phyloP scores from a whole-genome alignment of 2,888 invertebrate species.

The Rhaphigaster nebulosa region DNA sequence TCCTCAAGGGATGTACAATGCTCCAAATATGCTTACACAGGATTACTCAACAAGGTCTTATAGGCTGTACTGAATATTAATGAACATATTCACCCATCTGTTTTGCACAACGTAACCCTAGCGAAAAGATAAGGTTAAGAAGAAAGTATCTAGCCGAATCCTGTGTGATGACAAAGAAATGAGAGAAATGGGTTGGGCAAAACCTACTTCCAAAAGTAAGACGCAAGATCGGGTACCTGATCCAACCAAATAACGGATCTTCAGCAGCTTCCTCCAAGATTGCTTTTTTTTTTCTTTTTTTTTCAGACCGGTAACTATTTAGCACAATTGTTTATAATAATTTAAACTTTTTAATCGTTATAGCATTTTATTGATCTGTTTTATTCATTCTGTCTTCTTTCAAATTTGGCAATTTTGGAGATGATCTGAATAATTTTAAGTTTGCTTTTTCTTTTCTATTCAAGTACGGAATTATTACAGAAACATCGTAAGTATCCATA shows the following conservation, averaged over 20 bases:
- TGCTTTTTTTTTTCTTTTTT: neutral
- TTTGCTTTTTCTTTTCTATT: neutral
- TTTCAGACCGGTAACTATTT: neutral
- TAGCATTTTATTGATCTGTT: neutral
- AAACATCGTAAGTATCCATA: neutral
- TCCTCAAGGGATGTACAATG: neutral
- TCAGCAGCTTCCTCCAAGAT: neutral
- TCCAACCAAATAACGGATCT: neutral
- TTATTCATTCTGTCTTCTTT: no score
- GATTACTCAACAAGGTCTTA: neutral
- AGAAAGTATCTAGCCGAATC: neutral
- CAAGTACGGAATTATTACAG: no score
- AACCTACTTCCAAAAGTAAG: constrained; percentile 39
- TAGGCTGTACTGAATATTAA: neutral
- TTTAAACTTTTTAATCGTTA: neutral
- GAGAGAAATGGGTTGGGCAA: constrained; percentile 42
- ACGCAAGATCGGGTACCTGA: neutral
- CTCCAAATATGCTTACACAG: neutral
- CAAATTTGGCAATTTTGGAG: neutral
- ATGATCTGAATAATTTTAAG: no score
- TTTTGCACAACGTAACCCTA: neutral
- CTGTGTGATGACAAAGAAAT: neutral
- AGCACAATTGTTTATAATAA: neutral
- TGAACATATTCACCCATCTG: neutral
- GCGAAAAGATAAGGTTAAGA: neutral